Base-by-base conservation (phyloP, 2,797 vertebrate species). In the Propithecus deckenii region DNA sequence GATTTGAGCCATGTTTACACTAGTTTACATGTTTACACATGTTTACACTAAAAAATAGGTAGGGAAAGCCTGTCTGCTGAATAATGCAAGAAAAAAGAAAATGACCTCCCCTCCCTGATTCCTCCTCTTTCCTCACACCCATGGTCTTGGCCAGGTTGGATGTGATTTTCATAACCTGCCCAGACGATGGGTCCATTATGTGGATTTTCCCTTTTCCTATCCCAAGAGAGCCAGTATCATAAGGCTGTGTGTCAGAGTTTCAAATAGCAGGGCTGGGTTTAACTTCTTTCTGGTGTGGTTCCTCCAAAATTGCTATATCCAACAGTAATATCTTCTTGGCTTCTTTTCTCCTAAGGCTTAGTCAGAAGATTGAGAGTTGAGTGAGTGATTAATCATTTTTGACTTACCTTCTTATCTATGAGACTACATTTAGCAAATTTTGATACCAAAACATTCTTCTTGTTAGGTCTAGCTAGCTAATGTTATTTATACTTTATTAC, bases 371-470 rank as follows among this genome's bases (percentile, higher is more conserved):
- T 52, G 30, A 46, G 22, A 75, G 15, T 65, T 9, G 12, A 3
- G 7, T 52, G 3, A 30, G 25, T 78, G 1, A 43, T 15, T 80
- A 38, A 81, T 55, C 25, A 25, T 81, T 86, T 91, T n/a, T 65
- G 38, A 13, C n/a, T 90, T 90, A 59, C 2, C 32, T 85, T 43
- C 32, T 88, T 72, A 59, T 52, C 17, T 10, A 28, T 76, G 7
- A 80, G 35, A 80, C 1, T 23, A 55, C 5, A 84, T 18, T 79
- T 76, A 25, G 13, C 7, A 71, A 84, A 32, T 22, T 63, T 20
- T 79, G 1, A 35, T 41, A 84, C 43, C 32, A 89, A 78, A 86
- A 72, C 5, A 52, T 35, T 95, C 28, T 89, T 91, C 20, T 86
- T 86, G 1, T 72, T 86, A 91, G 20, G 8, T 43, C n/a, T 65